Evolutionary conservation across 2,888 invertebrate genomes (phyloP).

Genomic region (Pyrochroa serraticornis): DNA sequence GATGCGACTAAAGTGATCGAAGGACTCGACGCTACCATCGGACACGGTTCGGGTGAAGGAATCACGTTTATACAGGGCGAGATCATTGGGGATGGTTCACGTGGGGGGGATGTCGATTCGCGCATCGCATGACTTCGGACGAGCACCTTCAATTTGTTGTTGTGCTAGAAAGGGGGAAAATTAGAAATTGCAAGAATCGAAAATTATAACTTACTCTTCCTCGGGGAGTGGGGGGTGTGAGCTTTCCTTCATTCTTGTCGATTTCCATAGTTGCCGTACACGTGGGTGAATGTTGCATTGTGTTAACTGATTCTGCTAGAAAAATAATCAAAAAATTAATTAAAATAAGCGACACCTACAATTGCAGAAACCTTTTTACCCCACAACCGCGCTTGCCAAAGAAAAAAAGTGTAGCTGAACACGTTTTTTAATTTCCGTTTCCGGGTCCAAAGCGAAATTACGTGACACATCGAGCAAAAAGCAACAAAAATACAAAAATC

Average conservation of each 20-base stretch:
- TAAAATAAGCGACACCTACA: too few species aligned
- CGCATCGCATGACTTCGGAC: conserved; percentile 90
- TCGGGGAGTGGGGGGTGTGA: conserved; percentile 34
- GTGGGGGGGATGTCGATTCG: conserved; percentile 73
- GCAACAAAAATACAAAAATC: too few species aligned
- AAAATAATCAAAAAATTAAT: conserved; percentile 14
- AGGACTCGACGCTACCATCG: conserved; percentile 50
- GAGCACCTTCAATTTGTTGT: conserved; percentile 80
- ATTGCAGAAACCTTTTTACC: too few species aligned
- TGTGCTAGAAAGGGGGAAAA: conserved; percentile 37
- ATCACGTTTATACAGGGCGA: conserved; percentile 54
- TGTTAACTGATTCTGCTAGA: conserved; percentile 40
- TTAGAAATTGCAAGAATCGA: conserved; percentile 1
- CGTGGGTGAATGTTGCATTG: conserved; percentile 49
- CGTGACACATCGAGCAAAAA: too few species aligned
- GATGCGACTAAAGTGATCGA: conserved; percentile 37
- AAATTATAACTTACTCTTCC: conserved; percentile 40
- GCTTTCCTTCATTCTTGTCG: conserved; percentile 40
- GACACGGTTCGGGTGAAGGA: conserved; percentile 45
- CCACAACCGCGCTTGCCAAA: too few species aligned
- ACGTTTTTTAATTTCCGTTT: too few species aligned
- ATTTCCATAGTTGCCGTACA: conserved; percentile 43
- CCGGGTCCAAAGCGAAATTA: too few species aligned
- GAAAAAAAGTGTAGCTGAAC: too few species aligned
- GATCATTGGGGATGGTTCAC: conserved; percentile 55